These are phyloP conservation scores for Globodera ellingtonae DNA, from an alignment of 1,140 invertebrate species.

Conservation along the genomic window DNA sequence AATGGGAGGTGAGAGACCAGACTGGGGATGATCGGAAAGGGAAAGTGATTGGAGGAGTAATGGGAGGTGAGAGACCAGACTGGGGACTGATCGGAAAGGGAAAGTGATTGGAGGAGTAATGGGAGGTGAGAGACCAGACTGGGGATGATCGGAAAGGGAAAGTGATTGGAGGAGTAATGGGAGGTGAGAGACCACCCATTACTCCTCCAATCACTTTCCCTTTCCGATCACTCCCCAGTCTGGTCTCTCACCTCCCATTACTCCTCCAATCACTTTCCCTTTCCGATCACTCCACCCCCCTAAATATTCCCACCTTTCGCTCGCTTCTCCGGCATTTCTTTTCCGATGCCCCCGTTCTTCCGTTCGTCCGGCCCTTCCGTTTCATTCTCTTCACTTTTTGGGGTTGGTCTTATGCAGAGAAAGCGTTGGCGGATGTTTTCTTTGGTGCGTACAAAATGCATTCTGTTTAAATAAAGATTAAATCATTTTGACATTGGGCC, in stretches of 20 bases:
- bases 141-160: no score
- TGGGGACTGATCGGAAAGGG: no score
- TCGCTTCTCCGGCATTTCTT: neutral
- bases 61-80: no score
- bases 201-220: no score
- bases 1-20: no score
- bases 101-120: no score
- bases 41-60: no score
- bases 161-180: no score
- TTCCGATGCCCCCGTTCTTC: neutral
- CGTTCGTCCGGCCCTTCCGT: neutral
- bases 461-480: slow-evolving; percentile 7
- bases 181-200: no score
- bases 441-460: slow-evolving; percentile 25
- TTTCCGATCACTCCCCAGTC: no score
- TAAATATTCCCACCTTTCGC: neutral
- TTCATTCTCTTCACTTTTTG: neutral
- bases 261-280: neutral
- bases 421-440: neutral
- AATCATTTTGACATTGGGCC: neutral
- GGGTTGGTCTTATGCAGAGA: neutral
- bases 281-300: neutral
- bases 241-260: neutral
- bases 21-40: no score
- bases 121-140: no score